Percentiles rank a stretch among this genome's conserved stretches.
These are phyloP conservation scores for Emydoidea blandingii DNA, from an alignment of 2,797 vertebrate genomes.

Conservation along the genomic window DNA sequence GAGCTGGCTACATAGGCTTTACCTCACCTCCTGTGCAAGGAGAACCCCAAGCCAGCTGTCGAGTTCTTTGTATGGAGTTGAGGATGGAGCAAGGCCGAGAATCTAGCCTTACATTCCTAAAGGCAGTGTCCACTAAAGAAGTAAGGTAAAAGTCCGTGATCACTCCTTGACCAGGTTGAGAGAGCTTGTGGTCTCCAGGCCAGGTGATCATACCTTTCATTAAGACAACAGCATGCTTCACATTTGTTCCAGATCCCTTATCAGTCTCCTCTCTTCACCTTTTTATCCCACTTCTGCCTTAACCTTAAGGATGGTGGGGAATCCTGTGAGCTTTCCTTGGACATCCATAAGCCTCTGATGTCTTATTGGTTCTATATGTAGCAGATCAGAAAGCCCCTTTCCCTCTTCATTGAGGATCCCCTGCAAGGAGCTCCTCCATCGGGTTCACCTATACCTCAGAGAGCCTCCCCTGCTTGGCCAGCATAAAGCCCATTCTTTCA, in stretches of 20 bases:
- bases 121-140: neutral
- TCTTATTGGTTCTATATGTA: neutral
- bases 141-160: neutral
- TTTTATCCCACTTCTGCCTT: neutral
- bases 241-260: neutral
- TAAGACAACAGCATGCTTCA: neutral
- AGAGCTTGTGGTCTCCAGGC: neutral
- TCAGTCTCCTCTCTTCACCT: neutral
- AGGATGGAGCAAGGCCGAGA: neutral
- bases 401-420: neutral
- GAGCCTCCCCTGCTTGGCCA: neutral
- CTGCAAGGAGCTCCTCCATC: neutral
- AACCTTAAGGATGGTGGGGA: neutral
- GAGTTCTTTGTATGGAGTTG: neutral
- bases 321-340: neutral
- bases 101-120: neutral
- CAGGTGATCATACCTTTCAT: neutral
- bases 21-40: neutral
- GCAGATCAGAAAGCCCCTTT: neutral
- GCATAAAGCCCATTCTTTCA: neutral
- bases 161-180: neutral
- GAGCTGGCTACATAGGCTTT: fast-evolving
- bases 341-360: neutral
- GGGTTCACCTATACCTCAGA: too few species aligned
- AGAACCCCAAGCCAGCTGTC: neutral